Evolutionary conservation across 2,888 invertebrate species (phyloP).

Genomic region (Gerris lacustris): DNA sequence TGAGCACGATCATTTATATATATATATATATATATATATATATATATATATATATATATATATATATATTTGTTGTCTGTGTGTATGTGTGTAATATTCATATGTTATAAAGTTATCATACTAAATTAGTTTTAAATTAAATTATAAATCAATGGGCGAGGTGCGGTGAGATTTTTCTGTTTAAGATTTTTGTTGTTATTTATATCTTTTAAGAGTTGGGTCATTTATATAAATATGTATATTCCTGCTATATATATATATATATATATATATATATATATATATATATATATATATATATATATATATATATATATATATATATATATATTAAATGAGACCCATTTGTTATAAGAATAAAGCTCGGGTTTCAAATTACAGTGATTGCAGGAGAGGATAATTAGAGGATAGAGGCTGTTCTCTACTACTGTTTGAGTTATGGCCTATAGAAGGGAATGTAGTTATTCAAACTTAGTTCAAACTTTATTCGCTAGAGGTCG

Average conservation of each 20-base stretch:
- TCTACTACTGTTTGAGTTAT: neutral
- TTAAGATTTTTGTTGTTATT: neutral
- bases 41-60: neutral
- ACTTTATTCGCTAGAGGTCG: too few relatives aligned
- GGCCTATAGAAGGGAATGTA: neutral
- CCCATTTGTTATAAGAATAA: neutral
- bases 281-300: conserved; percentile 18
- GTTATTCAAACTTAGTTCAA: too few relatives aligned
- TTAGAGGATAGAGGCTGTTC: neutral
- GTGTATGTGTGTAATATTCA: too few relatives aligned
- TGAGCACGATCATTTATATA: too few relatives aligned
- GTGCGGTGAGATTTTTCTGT: neutral
- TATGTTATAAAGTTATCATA: neutral
- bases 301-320: conserved; percentile 18
- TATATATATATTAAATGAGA: too few relatives aligned
- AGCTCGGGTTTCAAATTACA: neutral
- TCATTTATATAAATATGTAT: neutral
- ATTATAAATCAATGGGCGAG: conserved; percentile 30
- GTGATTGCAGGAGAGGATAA: neutral
- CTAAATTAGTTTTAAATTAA: conserved; percentile 32
- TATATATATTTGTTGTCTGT: neutral
- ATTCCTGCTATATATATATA: conserved; percentile 17
- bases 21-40: too few relatives aligned
- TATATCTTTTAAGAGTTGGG: neutral
- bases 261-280: conserved; percentile 18